Evolutionary conservation across 2,113 vertebrate genomes (phyloP).

Genomic region (Stegastes partitus): DNA sequence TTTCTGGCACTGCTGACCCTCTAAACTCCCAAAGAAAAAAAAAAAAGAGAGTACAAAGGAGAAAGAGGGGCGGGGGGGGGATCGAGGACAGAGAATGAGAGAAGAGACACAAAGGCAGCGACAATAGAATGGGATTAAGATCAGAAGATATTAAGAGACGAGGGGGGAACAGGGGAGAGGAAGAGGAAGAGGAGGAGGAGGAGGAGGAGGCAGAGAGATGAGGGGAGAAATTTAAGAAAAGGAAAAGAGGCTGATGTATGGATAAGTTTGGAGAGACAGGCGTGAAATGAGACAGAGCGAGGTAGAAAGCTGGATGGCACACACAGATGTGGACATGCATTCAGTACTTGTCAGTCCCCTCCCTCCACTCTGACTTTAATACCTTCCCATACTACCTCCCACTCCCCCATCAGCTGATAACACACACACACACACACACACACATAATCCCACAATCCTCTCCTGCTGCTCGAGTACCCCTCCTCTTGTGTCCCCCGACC

Average conservation of each 20-base stretch:
- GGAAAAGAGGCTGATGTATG: conserved; percentile 28
- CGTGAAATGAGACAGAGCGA: conserved; percentile 39
- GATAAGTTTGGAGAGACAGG: conserved; percentile 39
- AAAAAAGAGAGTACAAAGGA: background rate
- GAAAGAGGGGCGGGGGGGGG: background rate
- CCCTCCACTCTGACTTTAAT: conserved; percentile 71
- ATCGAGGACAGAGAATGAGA: conserved; percentile 36
- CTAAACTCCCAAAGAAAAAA: conserved; percentile 34
- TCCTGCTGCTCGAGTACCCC: conserved; percentile 69
- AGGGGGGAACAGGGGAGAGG: conserved; percentile 5
- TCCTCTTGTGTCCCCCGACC: conserved; percentile 51
- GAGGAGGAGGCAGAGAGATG: conserved; percentile 19
- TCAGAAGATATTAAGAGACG: conserved; percentile 41
- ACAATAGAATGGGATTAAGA: conserved; percentile 62
- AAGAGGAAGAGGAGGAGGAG: too few relatives aligned
- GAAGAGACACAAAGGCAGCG: conserved; percentile 48
- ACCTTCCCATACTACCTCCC: conserved; percentile 48
- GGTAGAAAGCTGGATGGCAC: conserved; percentile 30
- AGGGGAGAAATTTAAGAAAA: conserved; percentile 15
- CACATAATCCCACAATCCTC: conserved; percentile 80
- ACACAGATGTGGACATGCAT: conserved; percentile 76
- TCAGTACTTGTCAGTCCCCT: conserved; percentile 52
- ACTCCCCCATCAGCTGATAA: conserved; percentile 19
- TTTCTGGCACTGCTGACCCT: conserved; percentile 52
- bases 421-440: conserved; percentile 62